Evolutionary conservation across 1,140 invertebrate genomes (phyloP), one percentile per base, ranked within the genome.

Genomic region (Dryas iulia): DNA sequence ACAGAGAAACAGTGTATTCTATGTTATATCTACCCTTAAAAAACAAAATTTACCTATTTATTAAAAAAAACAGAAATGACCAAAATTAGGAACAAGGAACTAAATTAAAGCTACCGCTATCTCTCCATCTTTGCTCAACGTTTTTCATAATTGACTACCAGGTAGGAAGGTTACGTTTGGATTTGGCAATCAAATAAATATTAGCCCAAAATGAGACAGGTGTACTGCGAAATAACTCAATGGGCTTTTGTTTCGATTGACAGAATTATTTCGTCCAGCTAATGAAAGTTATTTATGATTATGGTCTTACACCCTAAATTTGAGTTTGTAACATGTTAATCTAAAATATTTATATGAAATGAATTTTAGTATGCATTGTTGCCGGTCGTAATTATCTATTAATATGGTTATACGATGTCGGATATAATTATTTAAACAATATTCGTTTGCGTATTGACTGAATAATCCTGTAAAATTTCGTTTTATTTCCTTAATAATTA

Each of bases 171-270:
- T 58, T 21, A 35, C 60, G 28, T 62, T 70, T 62, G 61, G 61
- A 53, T 76, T 68, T 79, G 72, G 74, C 74, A 77, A 77, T 79
- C 77, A 79, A 79, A 73, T 79, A 74, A 76, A 73, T 77, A 77
- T 77, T 77, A 77, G 73, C 62, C 66, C 62, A 72, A 77, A 47
- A 74, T 72, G 69, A 69, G 76, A 67, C 76, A 77, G 76, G 73
- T 77, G 68, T 56, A 70, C 57, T 56, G 70, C 73, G 28, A 76
- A 77, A 77, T 69, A 74, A 74, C 69, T 73, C 71, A 76, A 67
- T 61, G 71, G 18, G 39, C 74, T 68, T 71, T 72, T 67, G 66
- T 73, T 76, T 73, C 63, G 58, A 69, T 70, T 66, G 72, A 73
- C 67, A 73, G 63, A 66, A 72, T 66, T 69, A 72, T 72, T 69